These are phyloP conservation scores for Tetrax tetrax DNA, from an alignment of 2,113 vertebrate genomes.

Conservation along the genomic window DNA sequence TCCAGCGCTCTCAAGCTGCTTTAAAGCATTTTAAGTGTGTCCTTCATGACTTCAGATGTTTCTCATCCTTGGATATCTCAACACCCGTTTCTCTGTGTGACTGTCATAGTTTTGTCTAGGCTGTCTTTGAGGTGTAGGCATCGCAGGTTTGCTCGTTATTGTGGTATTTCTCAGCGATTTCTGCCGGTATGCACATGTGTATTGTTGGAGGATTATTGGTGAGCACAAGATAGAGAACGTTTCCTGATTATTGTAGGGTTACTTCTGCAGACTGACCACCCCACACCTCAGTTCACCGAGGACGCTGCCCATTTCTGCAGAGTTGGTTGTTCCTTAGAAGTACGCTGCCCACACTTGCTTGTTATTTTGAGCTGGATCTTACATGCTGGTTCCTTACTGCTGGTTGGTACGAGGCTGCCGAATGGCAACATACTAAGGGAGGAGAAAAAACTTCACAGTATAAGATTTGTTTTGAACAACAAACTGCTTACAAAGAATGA, in stretches of 20 bases:
- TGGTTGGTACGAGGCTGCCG: background rate
- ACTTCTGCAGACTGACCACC: background rate
- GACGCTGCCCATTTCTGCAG: background rate
- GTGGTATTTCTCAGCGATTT: background rate
- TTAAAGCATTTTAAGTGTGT: slow-evolving; percentile 1
- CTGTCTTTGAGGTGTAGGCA: background rate
- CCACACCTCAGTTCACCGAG: background rate
- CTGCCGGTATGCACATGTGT: background rate
- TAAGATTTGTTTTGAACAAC: slow-evolving; percentile 59
- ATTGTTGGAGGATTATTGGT: background rate
- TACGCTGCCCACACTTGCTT: background rate
- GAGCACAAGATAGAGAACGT: background rate
- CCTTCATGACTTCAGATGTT: background rate
- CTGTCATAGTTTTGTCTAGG: background rate
- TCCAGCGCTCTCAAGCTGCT: background rate
- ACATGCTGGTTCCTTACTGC: background rate
- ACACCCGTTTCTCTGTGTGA: background rate
- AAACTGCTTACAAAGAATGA: slow-evolving; percentile 48
- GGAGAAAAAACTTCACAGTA: background rate
- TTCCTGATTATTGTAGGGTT: background rate
- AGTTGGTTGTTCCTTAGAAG: background rate
- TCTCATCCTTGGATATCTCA: background rate
- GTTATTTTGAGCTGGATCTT: background rate
- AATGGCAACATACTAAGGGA: background rate
- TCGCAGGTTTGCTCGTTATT: background rate